Conservation (phyloP, 2,888 invertebrate species). For the Phymatocera aterrima region DNA sequence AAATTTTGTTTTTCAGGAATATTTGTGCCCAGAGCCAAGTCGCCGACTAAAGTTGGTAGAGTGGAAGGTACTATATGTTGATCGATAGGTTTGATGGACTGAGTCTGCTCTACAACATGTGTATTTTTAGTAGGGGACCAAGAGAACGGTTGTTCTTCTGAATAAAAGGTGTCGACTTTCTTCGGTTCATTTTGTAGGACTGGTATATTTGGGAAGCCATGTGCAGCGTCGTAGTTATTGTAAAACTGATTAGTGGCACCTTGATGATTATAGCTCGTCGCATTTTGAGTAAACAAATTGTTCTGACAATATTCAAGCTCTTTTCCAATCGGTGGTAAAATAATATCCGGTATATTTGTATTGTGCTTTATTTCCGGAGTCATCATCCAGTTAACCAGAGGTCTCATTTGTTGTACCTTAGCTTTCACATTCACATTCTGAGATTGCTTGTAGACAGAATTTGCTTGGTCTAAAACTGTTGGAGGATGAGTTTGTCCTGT, state of each 20-base stretch:
- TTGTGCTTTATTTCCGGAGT: slow-evolving; percentile 76
- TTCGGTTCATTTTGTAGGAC: slow-evolving; percentile 68
- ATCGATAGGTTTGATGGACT: slow-evolving; percentile 65
- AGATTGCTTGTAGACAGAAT: slow-evolving; percentile 54
- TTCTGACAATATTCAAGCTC: slow-evolving; percentile 72
- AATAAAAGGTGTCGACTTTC: slow-evolving; percentile 64
- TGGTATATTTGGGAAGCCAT: slow-evolving; percentile 69
- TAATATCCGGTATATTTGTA: slow-evolving; percentile 72
- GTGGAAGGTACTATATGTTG: slow-evolving; percentile 76
- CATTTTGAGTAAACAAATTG: slow-evolving; percentile 69
- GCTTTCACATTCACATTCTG: slow-evolving; percentile 44
- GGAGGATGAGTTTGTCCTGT: slow-evolving; percentile 61
- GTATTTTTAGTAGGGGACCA: slow-evolving; percentile 78
- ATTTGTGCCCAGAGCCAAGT: slow-evolving; percentile 76
- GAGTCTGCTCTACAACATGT: slow-evolving; percentile 70
- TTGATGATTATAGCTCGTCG: slow-evolving; percentile 70
- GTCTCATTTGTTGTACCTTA: slow-evolving; percentile 63
- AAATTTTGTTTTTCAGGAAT: slow-evolving; percentile 70
- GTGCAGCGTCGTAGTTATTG: slow-evolving; percentile 70
- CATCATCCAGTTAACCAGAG: slow-evolving; percentile 81
- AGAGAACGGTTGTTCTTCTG: slow-evolving; percentile 76
- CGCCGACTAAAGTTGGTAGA: slow-evolving; percentile 79
- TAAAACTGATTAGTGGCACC: slow-evolving; percentile 69
- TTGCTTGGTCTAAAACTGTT: slow-evolving; percentile 63
- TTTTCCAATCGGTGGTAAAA: slow-evolving; percentile 75